Evolutionary conservation across 2,113 vertebrate species (phyloP), one percentile per base, ranked within the genome.

Genomic region (Chiloscyllium plagiosum): DNA sequence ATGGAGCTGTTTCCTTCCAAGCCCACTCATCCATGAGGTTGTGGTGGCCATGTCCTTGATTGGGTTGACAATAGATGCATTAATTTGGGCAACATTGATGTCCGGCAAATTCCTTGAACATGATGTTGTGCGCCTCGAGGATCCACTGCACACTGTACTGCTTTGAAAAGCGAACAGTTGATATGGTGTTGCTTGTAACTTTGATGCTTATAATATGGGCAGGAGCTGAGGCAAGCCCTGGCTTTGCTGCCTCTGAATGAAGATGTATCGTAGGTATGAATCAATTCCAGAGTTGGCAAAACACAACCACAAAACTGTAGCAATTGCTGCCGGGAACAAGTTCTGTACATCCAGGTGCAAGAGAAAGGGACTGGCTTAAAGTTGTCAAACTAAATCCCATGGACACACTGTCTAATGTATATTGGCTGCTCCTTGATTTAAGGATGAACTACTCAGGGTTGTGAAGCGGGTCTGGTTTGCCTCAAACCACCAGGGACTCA

Each of bases 261-360:
- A 90, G 3, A 61, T 90, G 61, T 56, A 61, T 65, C 7, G 4
- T n/a, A 90, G 87, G 87, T 90, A 13, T 61, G 87, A 90, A 90
- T 90, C n/a, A 90, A 90, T 90, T 61, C 87, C 87, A 90, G 86
- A 61, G 50, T 89, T 29, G 24, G 86, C 86, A 89, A 89, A 89
- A 61, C 26, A 65, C 87, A 90, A 90, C 61, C 42, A 52, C 85
- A 87, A 87, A 26, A 56, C 52, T 12, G 33, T 26, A 61, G 87
- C 61, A n/a, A 33, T 90, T 90, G 52, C 29, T 61, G 29, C 87
- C 52, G 24, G 52, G 87, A 33, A 13, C 87, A 66, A 93, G 61
- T 93, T 93, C 15, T 93, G 33, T 92, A 15, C 33, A 66, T 92
- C 89, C 4, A 66, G 29, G 33, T 33, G 61, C 89, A 66, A 66